Evolutionary conservation across 2,113 vertebrate genomes (phyloP), one percentile per base, ranked within the genome.

Genomic region (Catharus minimus): DNA sequence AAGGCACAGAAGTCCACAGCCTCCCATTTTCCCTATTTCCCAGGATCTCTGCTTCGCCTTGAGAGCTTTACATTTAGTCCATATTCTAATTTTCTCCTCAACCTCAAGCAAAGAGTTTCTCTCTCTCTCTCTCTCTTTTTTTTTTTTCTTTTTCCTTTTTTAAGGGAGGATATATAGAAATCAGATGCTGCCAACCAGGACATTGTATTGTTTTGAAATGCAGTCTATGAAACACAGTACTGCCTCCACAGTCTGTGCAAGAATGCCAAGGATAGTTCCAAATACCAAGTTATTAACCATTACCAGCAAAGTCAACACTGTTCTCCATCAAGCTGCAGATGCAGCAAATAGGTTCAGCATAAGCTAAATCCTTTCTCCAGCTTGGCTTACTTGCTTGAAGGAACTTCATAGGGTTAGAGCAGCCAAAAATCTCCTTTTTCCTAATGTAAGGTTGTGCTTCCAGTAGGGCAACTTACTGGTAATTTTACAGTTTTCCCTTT

Each of bases 401-500:
- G 44, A 44, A 36, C 13, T 69, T 36, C 3, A 9, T 19, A 5
- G 7, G 52, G 23, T 21, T 58, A 39, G 18, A 77, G 41, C 4
- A 75, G 28, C 49, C 77, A 49, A 78, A 88, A 82, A 4, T 22
- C 19, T 78, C 33, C 13, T 49, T 82, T 65, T 44, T 57, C 24
- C 53, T 85, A 73, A 87, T 66, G 58, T 5, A 55, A 79, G 46
- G 39, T 77, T 95, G 68, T 43, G 13, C 53, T 88, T 94, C 49
- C 66, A 90, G 53, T 43, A 78, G 73, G 41, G 33, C 47, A 60
- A 43, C 57, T 90, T 78, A 53, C 57, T 60, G 73, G 68, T 77
- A 77, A 39, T 67, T 86, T 60, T 74, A 66, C 20, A 88, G 39
- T 87, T 94, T 82, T 91, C 60, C 19, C 13, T 88, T 91, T 90